Conservation (phyloP, 2,888 invertebrate genomes). For the Drosophila neutralis region DNA sequence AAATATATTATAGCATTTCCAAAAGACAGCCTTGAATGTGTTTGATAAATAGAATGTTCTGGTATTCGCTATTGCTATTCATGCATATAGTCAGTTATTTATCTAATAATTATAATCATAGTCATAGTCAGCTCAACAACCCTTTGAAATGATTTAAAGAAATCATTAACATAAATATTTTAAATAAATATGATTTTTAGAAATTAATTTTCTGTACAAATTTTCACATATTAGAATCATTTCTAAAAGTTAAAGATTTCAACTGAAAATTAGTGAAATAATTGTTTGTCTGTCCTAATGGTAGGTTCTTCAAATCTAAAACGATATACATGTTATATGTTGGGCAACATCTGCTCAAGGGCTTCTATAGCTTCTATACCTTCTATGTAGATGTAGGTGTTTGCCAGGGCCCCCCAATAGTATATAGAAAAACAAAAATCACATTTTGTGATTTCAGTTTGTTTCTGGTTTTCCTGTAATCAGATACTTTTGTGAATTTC, state of each 20-base stretch:
- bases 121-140: background rate
- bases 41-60: background rate
- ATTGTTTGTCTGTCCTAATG: background rate
- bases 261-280: background rate
- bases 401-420: slow-evolving; percentile 53
- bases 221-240: background rate
- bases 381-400: slow-evolving; percentile 28
- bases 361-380: slow-evolving; percentile 9
- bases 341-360: slow-evolving; percentile 63
- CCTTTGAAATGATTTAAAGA: background rate
- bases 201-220: background rate
- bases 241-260: background rate
- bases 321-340: slow-evolving; percentile 24
- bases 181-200: background rate
- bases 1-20: background rate
- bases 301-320: slow-evolving; percentile 4
- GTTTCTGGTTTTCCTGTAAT: slow-evolving; percentile 80
- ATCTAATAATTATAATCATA: background rate
- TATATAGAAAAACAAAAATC: slow-evolving; percentile 48
- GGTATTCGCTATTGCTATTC: background rate
- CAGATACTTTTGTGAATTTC: slow-evolving; percentile 81
- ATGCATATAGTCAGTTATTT: background rate
- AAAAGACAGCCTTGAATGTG: background rate
- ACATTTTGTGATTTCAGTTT: slow-evolving; percentile 80
- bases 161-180: background rate